These are phyloP conservation scores for Hystrix cristata DNA, from an alignment of 2,113 vertebrate species.

Conservation along the genomic window DNA sequence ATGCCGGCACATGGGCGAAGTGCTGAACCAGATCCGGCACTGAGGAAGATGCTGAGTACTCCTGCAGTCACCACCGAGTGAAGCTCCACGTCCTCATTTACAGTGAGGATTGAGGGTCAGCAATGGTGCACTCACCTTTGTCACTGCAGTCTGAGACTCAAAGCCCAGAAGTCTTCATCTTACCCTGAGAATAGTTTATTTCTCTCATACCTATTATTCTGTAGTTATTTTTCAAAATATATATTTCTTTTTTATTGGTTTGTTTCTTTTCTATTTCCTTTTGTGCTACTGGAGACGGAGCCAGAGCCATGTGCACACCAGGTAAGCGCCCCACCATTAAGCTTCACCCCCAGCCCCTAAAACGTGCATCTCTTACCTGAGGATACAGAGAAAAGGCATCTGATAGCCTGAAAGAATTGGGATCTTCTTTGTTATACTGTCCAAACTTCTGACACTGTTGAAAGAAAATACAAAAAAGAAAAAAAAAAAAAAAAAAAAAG, in stretches of 20 bases:
- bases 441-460: constrained; percentile 99
- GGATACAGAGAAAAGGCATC: constrained; percentile 98
- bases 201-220: background rate
- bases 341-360: background rate
- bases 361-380: constrained; percentile 90
- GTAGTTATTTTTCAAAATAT: background rate
- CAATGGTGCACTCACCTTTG: background rate
- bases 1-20: background rate
- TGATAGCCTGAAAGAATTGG: constrained; percentile 95
- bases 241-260: too few species aligned
- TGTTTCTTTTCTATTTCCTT: too few species aligned
- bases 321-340: background rate
- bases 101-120: background rate
- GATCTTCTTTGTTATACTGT: constrained; percentile 98
- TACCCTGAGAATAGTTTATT: background rate
- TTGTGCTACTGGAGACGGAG: background rate
- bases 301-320: background rate
- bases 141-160: background rate
- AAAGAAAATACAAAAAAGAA: constrained; percentile 59
- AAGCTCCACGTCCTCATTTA: background rate
- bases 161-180: constrained; percentile 1
- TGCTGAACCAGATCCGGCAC: background rate
- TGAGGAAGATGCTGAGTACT: background rate
- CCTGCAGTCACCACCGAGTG: too few species aligned
- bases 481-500: background rate